Conservation (phyloP, 2,113 vertebrate genomes). For the Crotalus helleri region DNA sequence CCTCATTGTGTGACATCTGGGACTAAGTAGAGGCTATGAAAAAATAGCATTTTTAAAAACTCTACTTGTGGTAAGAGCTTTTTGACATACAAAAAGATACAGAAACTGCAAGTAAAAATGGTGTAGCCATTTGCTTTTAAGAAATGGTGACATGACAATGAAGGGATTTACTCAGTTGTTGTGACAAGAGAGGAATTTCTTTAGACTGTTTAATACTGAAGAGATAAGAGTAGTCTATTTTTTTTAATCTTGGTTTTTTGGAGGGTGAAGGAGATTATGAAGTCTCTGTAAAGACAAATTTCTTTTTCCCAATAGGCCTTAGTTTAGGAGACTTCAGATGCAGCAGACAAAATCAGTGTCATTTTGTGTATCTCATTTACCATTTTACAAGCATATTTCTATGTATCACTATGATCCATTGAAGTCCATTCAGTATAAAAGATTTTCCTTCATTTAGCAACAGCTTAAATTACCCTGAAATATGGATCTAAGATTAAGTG, state of each 20-base stretch:
- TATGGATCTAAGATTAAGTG: background rate
- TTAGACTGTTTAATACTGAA: constrained; percentile 37
- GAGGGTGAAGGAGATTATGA: background rate
- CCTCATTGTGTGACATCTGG: constrained; percentile 53
- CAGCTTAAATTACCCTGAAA: background rate
- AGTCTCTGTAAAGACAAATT: background rate
- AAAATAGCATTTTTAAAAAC: constrained; percentile 45
- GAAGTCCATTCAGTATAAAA: background rate
- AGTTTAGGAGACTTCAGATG: background rate
- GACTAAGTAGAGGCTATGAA: constrained; percentile 48
- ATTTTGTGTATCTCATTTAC: background rate
- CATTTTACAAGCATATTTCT: background rate
- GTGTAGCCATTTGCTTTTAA: constrained; percentile 45
- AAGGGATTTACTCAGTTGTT: constrained; percentile 45
- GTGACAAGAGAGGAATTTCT: constrained; percentile 51
- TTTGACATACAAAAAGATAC: constrained; percentile 36
- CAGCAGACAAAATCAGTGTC: background rate
- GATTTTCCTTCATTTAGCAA: background rate
- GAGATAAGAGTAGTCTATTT: constrained; percentile 25
- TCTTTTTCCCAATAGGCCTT: background rate
- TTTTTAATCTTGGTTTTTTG: constrained; percentile 37
- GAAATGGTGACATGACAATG: constrained; percentile 49
- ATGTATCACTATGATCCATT: background rate
- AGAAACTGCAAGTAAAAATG: constrained; percentile 39
- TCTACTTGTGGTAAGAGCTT: constrained; percentile 26